Conservation (phyloP, 1,140 invertebrate genomes). For the Drosophila nigrodunni region DNA sequence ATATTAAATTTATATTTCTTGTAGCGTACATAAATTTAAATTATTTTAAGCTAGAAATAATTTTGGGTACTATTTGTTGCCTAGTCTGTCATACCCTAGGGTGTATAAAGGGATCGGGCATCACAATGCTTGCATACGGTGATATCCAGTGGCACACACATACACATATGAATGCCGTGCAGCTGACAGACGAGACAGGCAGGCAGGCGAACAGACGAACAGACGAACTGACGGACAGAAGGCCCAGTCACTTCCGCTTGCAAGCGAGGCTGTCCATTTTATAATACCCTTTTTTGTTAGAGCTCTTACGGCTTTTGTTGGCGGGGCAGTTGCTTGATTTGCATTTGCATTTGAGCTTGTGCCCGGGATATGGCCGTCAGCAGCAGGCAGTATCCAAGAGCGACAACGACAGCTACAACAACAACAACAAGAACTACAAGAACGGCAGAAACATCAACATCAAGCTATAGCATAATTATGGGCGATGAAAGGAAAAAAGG, state of each 20-base stretch:
- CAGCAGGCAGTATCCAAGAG: conserved; percentile 11
- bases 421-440: background rate
- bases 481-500: conserved; percentile 30
- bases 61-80: background rate
- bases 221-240: conserved; percentile 34
- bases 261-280: conserved; percentile 43
- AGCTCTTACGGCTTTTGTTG: conserved; percentile 51
- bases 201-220: conserved; percentile 6
- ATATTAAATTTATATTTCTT: too few species aligned
- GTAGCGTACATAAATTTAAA: too few species aligned
- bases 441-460: conserved; percentile 2
- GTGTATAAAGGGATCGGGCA: background rate
- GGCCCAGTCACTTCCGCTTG: conserved; percentile 70
- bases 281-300: conserved; percentile 54
- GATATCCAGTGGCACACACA: conserved; percentile 1
- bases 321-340: conserved; percentile 59
- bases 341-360: conserved; percentile 57
- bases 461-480: conserved; percentile 46
- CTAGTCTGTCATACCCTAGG: background rate
- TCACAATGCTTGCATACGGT: conserved; percentile 27
- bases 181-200: conserved; percentile 25
- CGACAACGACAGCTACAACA: too few species aligned
- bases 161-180: conserved; percentile 19
- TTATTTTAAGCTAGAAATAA: background rate
- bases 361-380: conserved; percentile 16